Conservation (phyloP, 2,113 vertebrate species). For the Nasalis larvatus region DNA sequence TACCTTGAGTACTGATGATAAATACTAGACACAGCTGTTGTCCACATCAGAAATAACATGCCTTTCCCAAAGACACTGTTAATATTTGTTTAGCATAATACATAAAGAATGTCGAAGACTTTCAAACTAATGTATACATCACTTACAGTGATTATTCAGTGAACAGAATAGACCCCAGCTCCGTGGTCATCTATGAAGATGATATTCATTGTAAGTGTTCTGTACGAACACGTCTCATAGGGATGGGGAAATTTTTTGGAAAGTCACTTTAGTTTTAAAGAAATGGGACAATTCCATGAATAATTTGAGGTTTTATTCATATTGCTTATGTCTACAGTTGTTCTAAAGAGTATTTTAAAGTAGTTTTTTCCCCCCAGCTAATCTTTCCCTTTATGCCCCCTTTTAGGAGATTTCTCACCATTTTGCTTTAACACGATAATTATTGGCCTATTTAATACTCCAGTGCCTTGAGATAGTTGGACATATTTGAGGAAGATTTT, state of each 20-base stretch:
- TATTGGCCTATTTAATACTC: slow-evolving; percentile 12
- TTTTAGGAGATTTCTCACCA: neutral
- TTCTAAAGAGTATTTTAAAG: slow-evolving; percentile 4
- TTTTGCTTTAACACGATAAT: slow-evolving; percentile 53
- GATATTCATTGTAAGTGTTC: neutral
- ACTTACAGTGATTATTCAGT: neutral
- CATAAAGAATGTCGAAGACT: neutral
- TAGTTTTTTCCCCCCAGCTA: neutral
- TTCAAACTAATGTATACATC: neutral
- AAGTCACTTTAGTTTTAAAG: neutral
- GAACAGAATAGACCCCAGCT: neutral
- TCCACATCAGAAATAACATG: neutral
- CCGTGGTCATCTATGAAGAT: neutral
- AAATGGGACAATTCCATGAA: neutral
- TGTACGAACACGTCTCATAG: neutral
- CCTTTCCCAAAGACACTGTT: slow-evolving; percentile 27
- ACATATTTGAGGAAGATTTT: slow-evolving; percentile 54
- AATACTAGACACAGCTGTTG: neutral
- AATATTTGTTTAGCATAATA: neutral
- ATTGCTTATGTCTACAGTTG: neutral
- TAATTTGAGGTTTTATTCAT: neutral
- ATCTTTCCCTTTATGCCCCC: neutral
- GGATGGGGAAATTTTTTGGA: neutral
- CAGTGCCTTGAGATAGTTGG: slow-evolving; percentile 57
- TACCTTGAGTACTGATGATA: neutral